These are phyloP conservation scores for Hypercompe scribonia DNA, from an alignment of 2,888 invertebrate genomes.

Conservation along the genomic window DNA sequence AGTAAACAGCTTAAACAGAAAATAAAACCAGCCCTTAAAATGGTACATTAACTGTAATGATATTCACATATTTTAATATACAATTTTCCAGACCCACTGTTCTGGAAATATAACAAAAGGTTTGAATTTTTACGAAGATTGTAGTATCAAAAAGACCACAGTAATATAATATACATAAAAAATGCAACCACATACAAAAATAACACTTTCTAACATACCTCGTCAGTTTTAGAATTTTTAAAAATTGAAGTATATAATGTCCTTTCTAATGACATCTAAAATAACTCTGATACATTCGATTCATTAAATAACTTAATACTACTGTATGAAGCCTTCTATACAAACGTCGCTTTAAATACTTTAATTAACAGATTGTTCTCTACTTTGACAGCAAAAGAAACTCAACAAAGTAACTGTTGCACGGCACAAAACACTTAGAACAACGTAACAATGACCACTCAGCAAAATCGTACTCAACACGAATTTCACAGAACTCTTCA, in stretches of 20 bases:
- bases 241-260: too few relatives aligned
- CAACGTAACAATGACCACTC: slow-evolving; percentile 7
- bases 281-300: too few relatives aligned
- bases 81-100: slow-evolving; percentile 13
- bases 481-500: slow-evolving; percentile 10
- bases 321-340: background rate
- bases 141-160: background rate
- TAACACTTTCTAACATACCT: too few relatives aligned
- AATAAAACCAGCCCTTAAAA: background rate
- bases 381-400: background rate
- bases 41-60: background rate
- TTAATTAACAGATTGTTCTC: background rate
- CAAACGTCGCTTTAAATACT: background rate
- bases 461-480: slow-evolving; percentile 11
- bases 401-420: background rate
- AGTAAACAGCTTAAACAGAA: background rate
- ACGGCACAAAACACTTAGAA: background rate
- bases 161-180: background rate
- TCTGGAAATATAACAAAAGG: background rate
- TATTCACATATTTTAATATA: slow-evolving; percentile 4
- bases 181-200: background rate
- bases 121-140: background rate
- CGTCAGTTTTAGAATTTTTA: too few relatives aligned
- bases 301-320: background rate
- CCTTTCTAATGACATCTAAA: too few relatives aligned